Evolutionary conservation across 2,113 vertebrate genomes (phyloP).

Genomic region (Drymodes brunneopygia): DNA sequence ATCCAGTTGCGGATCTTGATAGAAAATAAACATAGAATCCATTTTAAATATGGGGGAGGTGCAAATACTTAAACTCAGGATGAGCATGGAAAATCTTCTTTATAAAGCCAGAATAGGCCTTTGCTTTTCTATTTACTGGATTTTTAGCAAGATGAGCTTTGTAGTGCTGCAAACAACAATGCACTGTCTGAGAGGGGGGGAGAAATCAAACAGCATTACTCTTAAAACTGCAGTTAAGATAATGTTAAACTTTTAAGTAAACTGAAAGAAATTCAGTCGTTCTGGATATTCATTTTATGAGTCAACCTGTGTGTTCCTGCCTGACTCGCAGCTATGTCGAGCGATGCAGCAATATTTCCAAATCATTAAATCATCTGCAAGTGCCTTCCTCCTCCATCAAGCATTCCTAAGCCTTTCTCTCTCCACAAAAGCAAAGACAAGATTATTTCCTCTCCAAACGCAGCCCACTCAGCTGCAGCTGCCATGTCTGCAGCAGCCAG

Average conservation of each 20-base stretch:
- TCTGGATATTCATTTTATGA: neutral
- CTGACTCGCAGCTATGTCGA: neutral
- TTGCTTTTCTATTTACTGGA: neutral
- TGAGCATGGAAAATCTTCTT: neutral
- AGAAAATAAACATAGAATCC: neutral
- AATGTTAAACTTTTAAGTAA: neutral
- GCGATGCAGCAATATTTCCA: neutral
- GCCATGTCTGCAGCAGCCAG: neutral
- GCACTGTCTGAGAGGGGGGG: rapidly evolving
- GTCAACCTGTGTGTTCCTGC: neutral
- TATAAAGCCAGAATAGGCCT: neutral
- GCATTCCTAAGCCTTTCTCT: neutral
- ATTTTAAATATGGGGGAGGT: neutral
- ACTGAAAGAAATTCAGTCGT: neutral
- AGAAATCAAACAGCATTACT: neutral
- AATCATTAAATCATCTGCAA: neutral
- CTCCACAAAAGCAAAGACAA: neutral
- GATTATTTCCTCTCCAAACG: neutral
- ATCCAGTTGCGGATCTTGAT: neutral
- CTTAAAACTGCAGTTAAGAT: neutral
- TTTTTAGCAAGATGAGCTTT: neutral
- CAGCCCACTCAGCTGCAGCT: neutral
- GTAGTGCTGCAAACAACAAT: neutral
- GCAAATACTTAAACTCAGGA: neutral
- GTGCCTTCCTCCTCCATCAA: neutral